A percentile compares a stretch with the other conserved stretches of the same genome.
These are phyloP conservation scores for Falcaria lacertinaria DNA, from an alignment of 2,888 invertebrate species.

Conservation along the genomic window DNA sequence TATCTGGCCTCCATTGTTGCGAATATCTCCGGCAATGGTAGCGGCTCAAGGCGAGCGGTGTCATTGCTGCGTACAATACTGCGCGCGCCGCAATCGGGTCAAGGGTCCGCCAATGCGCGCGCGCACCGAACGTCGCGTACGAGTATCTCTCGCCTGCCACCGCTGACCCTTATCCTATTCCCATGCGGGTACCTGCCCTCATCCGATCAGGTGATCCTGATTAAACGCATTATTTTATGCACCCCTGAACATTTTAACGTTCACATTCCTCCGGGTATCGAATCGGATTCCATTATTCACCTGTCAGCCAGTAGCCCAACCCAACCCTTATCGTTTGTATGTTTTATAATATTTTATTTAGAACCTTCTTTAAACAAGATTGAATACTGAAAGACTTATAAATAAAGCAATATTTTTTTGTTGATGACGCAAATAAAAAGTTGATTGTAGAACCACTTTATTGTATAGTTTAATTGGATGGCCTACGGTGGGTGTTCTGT, in stretches of 20 bases:
- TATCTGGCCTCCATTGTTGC: slow-evolving; percentile 80
- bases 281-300: slow-evolving; percentile 59
- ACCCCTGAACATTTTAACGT: slow-evolving; percentile 52
- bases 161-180: slow-evolving; percentile 24
- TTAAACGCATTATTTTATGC: slow-evolving; percentile 51
- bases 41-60: slow-evolving; percentile 78
- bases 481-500: slow-evolving; percentile 11
- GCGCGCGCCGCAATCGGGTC: slow-evolving; percentile 69
- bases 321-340: slow-evolving; percentile 40
- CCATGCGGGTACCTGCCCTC: slow-evolving; percentile 62
- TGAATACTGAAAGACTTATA: not conserved
- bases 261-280: slow-evolving; percentile 47
- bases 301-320: slow-evolving; percentile 63
- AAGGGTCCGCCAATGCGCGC: slow-evolving; percentile 54
- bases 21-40: slow-evolving; percentile 79
- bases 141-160: slow-evolving; percentile 12
- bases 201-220: slow-evolving; percentile 59
- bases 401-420: not conserved
- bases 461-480: slow-evolving; percentile 23
- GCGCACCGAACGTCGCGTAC: slow-evolving; percentile 14
- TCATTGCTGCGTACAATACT: slow-evolving; percentile 77
- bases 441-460: slow-evolving; percentile 15
- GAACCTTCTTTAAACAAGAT: not conserved
- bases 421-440: slow-evolving; percentile 12
- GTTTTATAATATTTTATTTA: slow-evolving; percentile 43